A percentile compares a stretch with the other conserved stretches of the same genome.
These are phyloP conservation scores for Liolophura sinensis DNA, from an alignment of 1,140 invertebrate species.

Conservation along the genomic window DNA sequence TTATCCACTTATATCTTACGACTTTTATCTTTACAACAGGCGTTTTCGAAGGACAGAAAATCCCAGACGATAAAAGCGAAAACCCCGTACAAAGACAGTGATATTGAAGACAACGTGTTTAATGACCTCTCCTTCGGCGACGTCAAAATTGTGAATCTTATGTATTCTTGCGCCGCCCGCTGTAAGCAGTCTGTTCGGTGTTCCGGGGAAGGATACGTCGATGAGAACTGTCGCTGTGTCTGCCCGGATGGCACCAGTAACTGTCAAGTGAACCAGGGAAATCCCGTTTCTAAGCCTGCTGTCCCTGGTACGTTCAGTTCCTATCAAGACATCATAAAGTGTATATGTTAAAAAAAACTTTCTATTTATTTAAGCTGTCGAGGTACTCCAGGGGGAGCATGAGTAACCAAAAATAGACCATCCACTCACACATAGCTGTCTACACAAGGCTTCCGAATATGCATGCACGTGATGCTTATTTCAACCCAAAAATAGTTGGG, in stretches of 20 bases:
- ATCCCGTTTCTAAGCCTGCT: too few species aligned
- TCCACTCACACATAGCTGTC: too few species aligned
- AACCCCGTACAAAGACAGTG: constrained; percentile 27
- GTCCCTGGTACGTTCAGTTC: too few species aligned
- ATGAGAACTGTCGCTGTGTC: constrained; percentile 51
- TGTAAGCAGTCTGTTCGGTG: constrained; percentile 40
- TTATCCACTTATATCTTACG: too few species aligned
- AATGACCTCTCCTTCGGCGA: constrained; percentile 32
- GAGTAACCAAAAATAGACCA: too few species aligned
- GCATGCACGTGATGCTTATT: too few species aligned
- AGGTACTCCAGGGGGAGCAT: too few species aligned
- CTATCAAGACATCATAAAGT: too few species aligned
- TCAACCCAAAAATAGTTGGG: too few species aligned
- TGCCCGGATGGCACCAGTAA: constrained; percentile 42
- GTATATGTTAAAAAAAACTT: too few species aligned
- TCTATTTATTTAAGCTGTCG: too few species aligned
- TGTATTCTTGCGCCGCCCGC: constrained; percentile 31
- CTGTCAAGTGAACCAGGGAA: constrained; percentile 24
- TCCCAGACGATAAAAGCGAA: constrained; percentile 37
- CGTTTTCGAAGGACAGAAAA: constrained; percentile 39
- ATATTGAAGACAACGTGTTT: constrained; percentile 38
- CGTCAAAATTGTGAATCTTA: constrained; percentile 31
- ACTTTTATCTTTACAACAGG: constrained; percentile 19
- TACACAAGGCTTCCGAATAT: too few species aligned
- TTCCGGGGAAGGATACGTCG: constrained; percentile 38